Evolutionary conservation across 1,140 invertebrate species (phyloP), one percentile per base, ranked within the genome.

Genomic region (Doryteuthis pealeii): DNA sequence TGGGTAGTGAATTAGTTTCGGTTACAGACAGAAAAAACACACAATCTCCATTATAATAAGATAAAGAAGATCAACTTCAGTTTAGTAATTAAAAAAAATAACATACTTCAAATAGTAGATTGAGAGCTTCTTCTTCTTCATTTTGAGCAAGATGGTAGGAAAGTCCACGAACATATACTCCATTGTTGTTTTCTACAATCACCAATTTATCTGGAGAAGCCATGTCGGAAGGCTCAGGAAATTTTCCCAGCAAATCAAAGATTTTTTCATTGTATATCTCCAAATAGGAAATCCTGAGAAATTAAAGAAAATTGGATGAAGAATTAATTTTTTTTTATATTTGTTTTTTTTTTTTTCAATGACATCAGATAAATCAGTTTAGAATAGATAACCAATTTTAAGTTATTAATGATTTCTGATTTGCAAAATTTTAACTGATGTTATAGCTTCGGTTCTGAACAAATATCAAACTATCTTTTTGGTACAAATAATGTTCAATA

Each of bases 241-340:
- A 73, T 12, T 83, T 80, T 1, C 82, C 76, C 54, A 88, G 76
- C 33, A 88, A 73, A 75, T 88, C 87, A 81, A 80, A 86, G 82
- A 88, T 86, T 30, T 79, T 79, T 74, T 88, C 87, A 82, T 88
- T 88, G 80, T 88, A 88, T 32, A 88, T 88, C 76, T 88, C 87
- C 72, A 88, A 33, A 72, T 88, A 88, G 1, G 86, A 86, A 30
- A 88, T 79, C 74, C 87, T 88, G 72, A 43, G 79, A 77, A 40
- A 77, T 49, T 72, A 49, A 75, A 43, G 68, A 65, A 73, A 31
- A 58, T 30, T 26, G 54, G 22, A 54, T 28, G 58, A 10, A 22
- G 43, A 70, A 15, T 70, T 65, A 33, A 33, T 65, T 30, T 30
- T 2, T 68, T 18, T 32, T 30, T 68, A 68, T 14, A 68, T 68